phyloP scores from a whole-genome alignment of 2,113 vertebrate species.

The Tychaedon coryphoeus region DNA sequence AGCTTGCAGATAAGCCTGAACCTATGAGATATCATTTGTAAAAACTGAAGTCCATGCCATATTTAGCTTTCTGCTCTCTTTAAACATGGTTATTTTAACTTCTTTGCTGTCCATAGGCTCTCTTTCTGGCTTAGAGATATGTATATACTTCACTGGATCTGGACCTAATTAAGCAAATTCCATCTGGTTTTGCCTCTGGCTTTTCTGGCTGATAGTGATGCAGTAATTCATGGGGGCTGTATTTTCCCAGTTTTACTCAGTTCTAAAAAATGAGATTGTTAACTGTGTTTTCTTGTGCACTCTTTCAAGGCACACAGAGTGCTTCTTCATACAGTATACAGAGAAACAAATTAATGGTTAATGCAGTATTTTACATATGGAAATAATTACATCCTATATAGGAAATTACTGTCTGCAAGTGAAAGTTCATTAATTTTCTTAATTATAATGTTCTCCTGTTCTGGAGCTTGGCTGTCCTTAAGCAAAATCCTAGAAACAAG shows the following conservation, averaged over 20 bases:
- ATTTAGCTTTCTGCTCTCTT: neutral
- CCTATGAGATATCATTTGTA: neutral
- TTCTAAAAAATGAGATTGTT: neutral
- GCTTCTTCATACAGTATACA: neutral
- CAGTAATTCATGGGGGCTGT: neutral
- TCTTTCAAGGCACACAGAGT: neutral
- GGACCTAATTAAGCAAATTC: constrained; percentile 23
- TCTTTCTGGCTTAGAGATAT: neutral
- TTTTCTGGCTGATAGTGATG: neutral
- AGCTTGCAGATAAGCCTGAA: neutral
- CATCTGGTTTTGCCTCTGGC: neutral
- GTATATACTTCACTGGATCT: neutral
- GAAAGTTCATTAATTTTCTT: neutral
- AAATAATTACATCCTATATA: neutral
- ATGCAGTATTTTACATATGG: neutral
- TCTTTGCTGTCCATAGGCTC: neutral
- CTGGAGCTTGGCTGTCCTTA: neutral
- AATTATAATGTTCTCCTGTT: neutral
- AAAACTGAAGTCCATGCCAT: neutral
- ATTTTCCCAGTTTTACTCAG: neutral
- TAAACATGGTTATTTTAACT: neutral
- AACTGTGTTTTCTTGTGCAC: neutral
- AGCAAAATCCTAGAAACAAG: neutral
- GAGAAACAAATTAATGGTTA: neutral
- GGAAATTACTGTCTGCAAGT: neutral